A percentile compares a stretch with the other conserved stretches of the same genome.
Conservation (phyloP, 2,797 vertebrate species). For the Rhincodon typus region DNA sequence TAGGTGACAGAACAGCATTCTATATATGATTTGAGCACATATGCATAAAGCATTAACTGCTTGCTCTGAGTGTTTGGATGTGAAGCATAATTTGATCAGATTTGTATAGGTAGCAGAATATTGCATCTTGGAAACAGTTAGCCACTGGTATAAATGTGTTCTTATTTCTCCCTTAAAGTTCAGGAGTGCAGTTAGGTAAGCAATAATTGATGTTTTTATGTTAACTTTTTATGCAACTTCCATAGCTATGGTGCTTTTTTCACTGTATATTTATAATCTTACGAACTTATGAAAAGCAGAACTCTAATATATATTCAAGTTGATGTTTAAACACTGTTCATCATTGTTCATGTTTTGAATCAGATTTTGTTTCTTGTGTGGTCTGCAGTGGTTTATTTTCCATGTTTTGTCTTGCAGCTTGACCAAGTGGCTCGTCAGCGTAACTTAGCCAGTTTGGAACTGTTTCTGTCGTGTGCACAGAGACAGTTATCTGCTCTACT, state of each 20-base stretch:
- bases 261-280: not conserved
- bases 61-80: not conserved
- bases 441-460: slow-evolving; percentile 63
- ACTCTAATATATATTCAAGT: not conserved
- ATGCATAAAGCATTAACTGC: not conserved
- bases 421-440: slow-evolving; percentile 61
- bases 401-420: slow-evolving; percentile 49
- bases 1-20: not conserved
- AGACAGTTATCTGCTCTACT: slow-evolving; percentile 60
- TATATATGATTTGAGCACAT: not conserved
- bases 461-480: slow-evolving; percentile 70
- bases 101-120: not conserved
- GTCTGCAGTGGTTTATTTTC: not conserved
- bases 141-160: not conserved
- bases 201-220: not conserved
- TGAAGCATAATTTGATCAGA: not conserved
- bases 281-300: not conserved
- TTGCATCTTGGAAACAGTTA: not conserved
- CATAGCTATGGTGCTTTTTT: not conserved
- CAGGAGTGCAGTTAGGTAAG: not conserved
- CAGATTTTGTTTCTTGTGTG: not conserved
- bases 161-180: not conserved
- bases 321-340: not conserved
- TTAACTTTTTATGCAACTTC: not conserved
- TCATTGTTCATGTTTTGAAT: not conserved